phyloP scores from a whole-genome alignment of 2,888 invertebrate genomes.

The Dynastes hyllus region DNA sequence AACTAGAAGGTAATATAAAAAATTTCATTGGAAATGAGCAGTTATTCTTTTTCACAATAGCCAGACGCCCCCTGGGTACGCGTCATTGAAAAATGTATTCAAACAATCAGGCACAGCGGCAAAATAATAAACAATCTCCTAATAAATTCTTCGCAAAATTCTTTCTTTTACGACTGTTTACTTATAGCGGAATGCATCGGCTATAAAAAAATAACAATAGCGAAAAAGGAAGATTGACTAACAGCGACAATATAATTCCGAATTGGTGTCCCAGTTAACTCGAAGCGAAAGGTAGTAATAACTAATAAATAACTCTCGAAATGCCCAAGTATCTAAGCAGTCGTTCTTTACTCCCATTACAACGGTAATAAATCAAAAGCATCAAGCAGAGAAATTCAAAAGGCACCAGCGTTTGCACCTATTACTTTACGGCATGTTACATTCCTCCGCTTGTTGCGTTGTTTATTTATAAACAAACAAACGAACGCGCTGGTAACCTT shows the following conservation, averaged over 20 bases:
- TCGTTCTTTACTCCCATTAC: background rate
- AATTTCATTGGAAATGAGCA: too few relatives aligned
- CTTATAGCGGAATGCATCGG: background rate
- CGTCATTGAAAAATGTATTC: too few relatives aligned
- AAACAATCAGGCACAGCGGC: too few relatives aligned
- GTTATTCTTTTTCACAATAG: too few relatives aligned
- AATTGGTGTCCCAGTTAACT: background rate
- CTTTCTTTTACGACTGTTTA: slow-evolving; percentile 4
- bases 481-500: slow-evolving; percentile 33
- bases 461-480: slow-evolving; percentile 39
- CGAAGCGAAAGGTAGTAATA: slow-evolving; percentile 15
- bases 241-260: background rate
- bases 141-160: slow-evolving; percentile 6
- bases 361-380: slow-evolving; percentile 17
- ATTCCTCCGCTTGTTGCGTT: slow-evolving; percentile 18
- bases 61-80: too few relatives aligned
- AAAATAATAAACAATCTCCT: slow-evolving; percentile 6
- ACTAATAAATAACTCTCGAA: background rate
- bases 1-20: too few relatives aligned
- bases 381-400: slow-evolving; percentile 9
- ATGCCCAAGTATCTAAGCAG: background rate
- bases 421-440: slow-evolving; percentile 17
- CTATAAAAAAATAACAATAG: slow-evolving; percentile 4
- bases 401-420: slow-evolving; percentile 4
- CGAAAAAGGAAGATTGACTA: background rate